These are phyloP conservation scores for Atractosteus spatula DNA, from an alignment of 2,113 vertebrate species.

Conservation along the genomic window DNA sequence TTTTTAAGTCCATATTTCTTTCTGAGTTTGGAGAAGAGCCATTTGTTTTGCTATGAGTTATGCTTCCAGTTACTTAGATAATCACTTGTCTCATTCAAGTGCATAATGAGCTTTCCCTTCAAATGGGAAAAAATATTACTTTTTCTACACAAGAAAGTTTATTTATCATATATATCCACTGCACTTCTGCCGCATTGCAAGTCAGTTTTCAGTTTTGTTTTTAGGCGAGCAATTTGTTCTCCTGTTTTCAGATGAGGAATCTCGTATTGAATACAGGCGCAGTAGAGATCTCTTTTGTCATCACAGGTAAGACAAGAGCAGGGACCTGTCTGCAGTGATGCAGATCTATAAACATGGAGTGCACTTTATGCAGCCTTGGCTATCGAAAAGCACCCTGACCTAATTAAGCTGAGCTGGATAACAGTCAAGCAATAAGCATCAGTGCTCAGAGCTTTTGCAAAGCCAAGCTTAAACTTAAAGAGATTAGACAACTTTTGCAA, in stretches of 20 bases:
- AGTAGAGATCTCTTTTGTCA: too few species aligned
- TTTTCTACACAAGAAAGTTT: background rate
- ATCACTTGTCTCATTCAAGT: background rate
- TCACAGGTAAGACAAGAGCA: too few species aligned
- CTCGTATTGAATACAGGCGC: too few species aligned
- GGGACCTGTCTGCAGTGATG: background rate
- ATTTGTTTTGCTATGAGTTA: background rate
- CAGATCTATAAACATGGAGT: background rate
- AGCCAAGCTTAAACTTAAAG: conserved; percentile 89
- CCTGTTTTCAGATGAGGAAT: too few species aligned
- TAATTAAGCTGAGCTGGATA: conserved; percentile 73
- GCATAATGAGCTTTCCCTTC: background rate
- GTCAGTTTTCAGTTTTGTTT: too few species aligned
- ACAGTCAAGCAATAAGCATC: conserved; percentile 64
- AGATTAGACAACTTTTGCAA: conserved; percentile 92
- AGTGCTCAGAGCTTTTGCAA: conserved; percentile 64
- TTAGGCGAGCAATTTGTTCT: too few species aligned
- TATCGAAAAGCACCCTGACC: conserved; percentile 61
- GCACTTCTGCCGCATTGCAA: background rate
- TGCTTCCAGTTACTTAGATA: background rate
- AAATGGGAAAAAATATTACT: too few species aligned
- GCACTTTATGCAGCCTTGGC: conserved; percentile 25
- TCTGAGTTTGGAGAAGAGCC: too few species aligned
- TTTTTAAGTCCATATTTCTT: too few species aligned
- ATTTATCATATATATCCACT: background rate